Evolutionary conservation across 2,888 invertebrate genomes (phyloP), one percentile per base, ranked within the genome.

Genomic region (Caenorhabditis sp.): DNA sequence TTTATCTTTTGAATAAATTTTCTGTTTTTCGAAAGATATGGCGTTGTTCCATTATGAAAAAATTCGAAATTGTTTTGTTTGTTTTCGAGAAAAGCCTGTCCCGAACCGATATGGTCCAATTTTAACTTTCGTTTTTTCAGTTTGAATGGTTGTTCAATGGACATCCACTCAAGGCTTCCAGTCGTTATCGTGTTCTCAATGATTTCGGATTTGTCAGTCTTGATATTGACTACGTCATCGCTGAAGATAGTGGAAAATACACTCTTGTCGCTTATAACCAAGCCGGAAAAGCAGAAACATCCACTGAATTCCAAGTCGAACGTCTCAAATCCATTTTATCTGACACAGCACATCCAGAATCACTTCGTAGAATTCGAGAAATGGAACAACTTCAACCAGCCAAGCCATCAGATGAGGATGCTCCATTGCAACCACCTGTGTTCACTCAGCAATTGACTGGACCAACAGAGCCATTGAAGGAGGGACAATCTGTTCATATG

Each of bases 101-200:
- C n/a, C n/a, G n/a, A n/a, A n/a, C n/a, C n/a, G n/a, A n/a, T n/a
- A n/a, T n/a, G n/a, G n/a, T n/a, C n/a, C n/a, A n/a, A n/a, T n/a
- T n/a, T n/a, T n/a, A n/a, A n/a, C n/a, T n/a, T 14, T 20, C 1
- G 14, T 38, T 36, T 38, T 81, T 90, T 84, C 85, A 89, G 86
- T 93, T 95, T 75, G 96, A 97, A 90, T 99, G 97, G 97, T 95
- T 94, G 88, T 94, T 94, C 87, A 96, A 99, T 89, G 96, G 95
- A 61, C 92, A 93, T 87, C 92, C 94, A 72, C 92, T 99, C 59
- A 86, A 80, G 53, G 77, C 83, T 17, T 80, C 80, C 62, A 96
- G 96, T 88, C 92, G 97, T 79, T 97, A 96, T 90, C 95, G 95
- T 89, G 95, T 95, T 3, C 94, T 94, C 1, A 94, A 95, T 87